Base-by-base conservation (phyloP, 2,113 vertebrate species). In the Bothrops jararaca region DNA sequence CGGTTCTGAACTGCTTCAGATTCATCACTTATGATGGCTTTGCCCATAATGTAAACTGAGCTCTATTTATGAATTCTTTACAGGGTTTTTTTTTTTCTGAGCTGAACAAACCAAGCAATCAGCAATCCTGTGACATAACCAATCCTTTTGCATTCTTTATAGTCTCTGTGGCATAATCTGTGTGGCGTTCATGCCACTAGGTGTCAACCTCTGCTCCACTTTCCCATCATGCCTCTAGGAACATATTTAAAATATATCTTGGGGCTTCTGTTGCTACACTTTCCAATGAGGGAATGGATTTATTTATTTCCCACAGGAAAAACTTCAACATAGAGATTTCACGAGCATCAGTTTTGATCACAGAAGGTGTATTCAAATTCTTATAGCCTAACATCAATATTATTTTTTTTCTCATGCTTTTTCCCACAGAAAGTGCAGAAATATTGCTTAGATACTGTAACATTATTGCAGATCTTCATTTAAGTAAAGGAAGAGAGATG, bases 181-280 rank as follows among this genome's bases (percentile, higher is more conserved):
- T 58, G 45, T 56, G 60, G 92, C 11, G 29, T 56, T 89, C 50
- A 0, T 93, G 52, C 97, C 97, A 96, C 96, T 97, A 97, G 97
- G 95, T 97, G 97, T 97, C 97, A 95, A 96, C 86, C 96, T 96
- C 74, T 20, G 93, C 56, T 96, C 93, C 96, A 42, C 42, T 92
- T 94, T 93, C 85, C 89, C 85, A 52, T 23, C 7, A 23, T 23
- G 24, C 94, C 89, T 93, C 92, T 60, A 0, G 53, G 0, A 92
- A 1, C 89, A 56, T 58, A 39, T 0, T 24, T n/a, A 89, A 56
- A 92, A 18, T 42, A 1, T 42, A 4, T 42, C 56, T 8, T 3
- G 0, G 6, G 0, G 34, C 86, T 64, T 23, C 87, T 3, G 42
- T 89, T 86, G n/a, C 89, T 90, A 91, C 80, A 57, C 64, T 9